These are phyloP conservation scores for Thalassophryne amazonica DNA, from an alignment of 2,797 vertebrate species.

Conservation along the genomic window DNA sequence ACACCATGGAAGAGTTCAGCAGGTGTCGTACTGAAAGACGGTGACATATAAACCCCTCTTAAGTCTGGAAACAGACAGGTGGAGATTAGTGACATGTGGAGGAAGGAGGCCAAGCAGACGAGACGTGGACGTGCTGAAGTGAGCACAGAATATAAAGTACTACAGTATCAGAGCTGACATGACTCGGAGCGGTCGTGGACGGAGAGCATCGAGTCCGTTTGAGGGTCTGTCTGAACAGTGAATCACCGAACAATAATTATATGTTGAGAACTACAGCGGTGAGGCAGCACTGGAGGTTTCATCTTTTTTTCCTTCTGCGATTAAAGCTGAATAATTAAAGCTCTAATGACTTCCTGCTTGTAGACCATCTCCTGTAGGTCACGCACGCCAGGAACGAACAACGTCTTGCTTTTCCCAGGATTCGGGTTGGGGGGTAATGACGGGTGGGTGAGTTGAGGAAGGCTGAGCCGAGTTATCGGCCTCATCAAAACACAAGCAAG, in stretches of 20 bases:
- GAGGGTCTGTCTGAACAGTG: conserved; percentile 38
- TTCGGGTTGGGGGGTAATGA: conserved; percentile 6
- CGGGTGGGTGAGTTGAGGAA: not conserved
- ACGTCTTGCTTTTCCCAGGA: conserved; percentile 59
- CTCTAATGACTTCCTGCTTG: conserved; percentile 74
- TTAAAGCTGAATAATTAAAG: conserved; percentile 71
- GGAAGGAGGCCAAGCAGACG: too few species aligned
- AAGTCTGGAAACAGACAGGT: too few species aligned
- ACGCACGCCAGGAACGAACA: conserved; percentile 56
- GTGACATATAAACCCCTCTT: too few species aligned
- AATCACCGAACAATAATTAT: conserved; percentile 51
- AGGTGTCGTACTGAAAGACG: too few species aligned
- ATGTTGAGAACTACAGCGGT: conserved; percentile 15
- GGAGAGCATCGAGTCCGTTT: conserved; percentile 17
- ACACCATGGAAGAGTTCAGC: too few species aligned
- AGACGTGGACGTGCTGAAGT: not conserved
- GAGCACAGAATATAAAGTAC: too few species aligned
- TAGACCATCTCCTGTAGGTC: conserved; percentile 61
- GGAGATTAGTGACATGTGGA: too few species aligned
- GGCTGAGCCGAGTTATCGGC: conserved; percentile 4
- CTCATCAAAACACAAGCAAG: conserved; percentile 11
- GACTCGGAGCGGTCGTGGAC: conserved; percentile 16
- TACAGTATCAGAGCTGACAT: too few species aligned
- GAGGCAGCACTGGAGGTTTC: conserved; percentile 14
- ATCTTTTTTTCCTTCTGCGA: conserved; percentile 26